These are phyloP conservation scores for Premnoplex brunnescens DNA, from an alignment of 2,797 vertebrate species.

Conservation along the genomic window DNA sequence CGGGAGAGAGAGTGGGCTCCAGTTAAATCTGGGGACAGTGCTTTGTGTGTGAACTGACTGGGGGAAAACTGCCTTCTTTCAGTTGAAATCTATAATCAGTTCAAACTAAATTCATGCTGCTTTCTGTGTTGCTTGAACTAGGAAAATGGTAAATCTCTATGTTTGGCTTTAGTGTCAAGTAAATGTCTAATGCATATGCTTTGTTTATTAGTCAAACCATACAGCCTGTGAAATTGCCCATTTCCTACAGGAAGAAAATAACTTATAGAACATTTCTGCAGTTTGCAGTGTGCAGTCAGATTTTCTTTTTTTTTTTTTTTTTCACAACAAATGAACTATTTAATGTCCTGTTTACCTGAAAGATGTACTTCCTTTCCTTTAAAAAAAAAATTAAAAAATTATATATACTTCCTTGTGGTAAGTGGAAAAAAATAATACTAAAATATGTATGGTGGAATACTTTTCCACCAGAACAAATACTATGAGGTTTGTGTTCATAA, in stretches of 20 bases:
- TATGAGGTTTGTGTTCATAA: not conserved
- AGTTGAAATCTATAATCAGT: not conserved
- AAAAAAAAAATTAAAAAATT: not conserved
- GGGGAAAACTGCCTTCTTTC: not conserved
- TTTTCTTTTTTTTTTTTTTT: not conserved
- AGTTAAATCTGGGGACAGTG: not conserved
- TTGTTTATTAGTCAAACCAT: not conserved
- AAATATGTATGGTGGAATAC: not conserved
- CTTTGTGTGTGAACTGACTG: not conserved
- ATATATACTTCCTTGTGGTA: not conserved
- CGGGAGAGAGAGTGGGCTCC: not conserved
- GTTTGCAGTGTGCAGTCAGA: not conserved
- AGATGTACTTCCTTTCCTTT: not conserved
- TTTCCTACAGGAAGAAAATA: not conserved
- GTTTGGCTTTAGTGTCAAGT: not conserved
- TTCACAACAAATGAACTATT: not conserved
- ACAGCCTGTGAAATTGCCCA: not conserved
- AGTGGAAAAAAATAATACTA: not conserved
- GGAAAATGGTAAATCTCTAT: not conserved
- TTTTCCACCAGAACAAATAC: not conserved
- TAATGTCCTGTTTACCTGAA: not conserved
- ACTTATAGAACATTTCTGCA: not conserved
- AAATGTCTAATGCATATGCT: not conserved
- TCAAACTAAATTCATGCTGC: not conserved
- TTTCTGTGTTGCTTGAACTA: not conserved